A percentile compares a stretch with the other conserved stretches of the same genome.
phyloP scores from a whole-genome alignment of 2,888 invertebrate genomes.

The Cryptocheilus praepositus region DNA sequence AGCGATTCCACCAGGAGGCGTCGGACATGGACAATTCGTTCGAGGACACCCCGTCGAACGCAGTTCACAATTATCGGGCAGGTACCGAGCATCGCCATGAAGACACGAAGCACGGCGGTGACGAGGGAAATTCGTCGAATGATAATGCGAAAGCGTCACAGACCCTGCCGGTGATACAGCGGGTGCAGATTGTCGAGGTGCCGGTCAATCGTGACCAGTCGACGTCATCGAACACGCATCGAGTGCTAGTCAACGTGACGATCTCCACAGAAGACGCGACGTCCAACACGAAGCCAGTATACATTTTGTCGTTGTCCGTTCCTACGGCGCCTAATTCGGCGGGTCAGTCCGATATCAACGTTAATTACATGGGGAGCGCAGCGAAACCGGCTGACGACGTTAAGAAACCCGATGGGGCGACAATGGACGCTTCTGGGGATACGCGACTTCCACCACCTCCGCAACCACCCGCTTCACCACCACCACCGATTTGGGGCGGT shows the following conservation, averaged over 20 bases:
- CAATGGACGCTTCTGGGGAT: not conserved
- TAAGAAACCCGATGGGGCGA: constrained; percentile 15
- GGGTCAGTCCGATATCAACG: constrained; percentile 76
- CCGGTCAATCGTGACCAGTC: constrained; percentile 35
- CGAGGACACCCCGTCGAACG: constrained; percentile 20
- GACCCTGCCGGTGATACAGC: constrained; percentile 36
- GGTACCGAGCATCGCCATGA: too few relatives aligned
- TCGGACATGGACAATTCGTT: constrained; percentile 15
- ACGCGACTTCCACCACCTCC: constrained; percentile 66
- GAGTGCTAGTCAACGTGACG: constrained; percentile 88
- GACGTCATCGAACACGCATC: constrained; percentile 71
- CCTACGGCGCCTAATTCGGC: constrained; percentile 78
- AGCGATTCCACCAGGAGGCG: constrained; percentile 50
- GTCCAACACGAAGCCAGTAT: constrained; percentile 81
- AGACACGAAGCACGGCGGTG: not conserved
- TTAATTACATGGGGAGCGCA: constrained; percentile 74
- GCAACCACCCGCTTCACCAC: constrained; percentile 65
- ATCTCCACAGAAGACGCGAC: constrained; percentile 83
- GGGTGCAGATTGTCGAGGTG: constrained; percentile 47
- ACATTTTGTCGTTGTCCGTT: constrained; percentile 87
- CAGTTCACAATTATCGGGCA: constrained; percentile 16
- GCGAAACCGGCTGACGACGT: constrained; percentile 24
- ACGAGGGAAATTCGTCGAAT: not conserved
- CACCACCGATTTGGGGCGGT: constrained; percentile 77
- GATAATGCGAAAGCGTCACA: too few relatives aligned